Evolutionary conservation across 1,140 invertebrate genomes (phyloP), one percentile per base, ranked within the genome.

Genomic region (Apis dorsata): DNA sequence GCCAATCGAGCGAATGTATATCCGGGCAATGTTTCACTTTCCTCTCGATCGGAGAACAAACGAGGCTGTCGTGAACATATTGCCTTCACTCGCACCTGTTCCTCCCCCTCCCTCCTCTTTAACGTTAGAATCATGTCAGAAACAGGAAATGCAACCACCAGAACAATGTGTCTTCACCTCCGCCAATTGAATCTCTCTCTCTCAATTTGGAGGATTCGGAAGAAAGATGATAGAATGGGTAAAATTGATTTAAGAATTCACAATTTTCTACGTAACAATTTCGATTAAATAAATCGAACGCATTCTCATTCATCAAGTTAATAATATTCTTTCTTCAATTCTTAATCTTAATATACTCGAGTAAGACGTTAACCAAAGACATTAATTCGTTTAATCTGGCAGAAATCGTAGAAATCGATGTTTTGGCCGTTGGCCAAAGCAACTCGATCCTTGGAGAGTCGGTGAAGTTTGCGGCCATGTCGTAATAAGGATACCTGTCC

Each of bases 361-460:
- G 34, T 34, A 34, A 34, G 34, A 34, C 34, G 9, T 21, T 60
- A 68, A 15, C 65, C 1, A 69, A 70, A n/a, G 59, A 15, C 9
- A 49, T 53, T 63, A 72, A 72, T 72, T 69, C 59, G 66, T 1
- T 62, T 72, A 79, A 79, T 72, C 49, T 72, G 44, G 34, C 66
- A 57, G n/a, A n/a, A n/a, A n/a, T 34, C n/a, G 24, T 12, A 13
- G 24, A n/a, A 5, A 5, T 63, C 21, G 15, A 2, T 24, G 19
- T n/a, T 62, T n/a, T 72, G 78, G 78, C 59, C 5, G 24, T 19
- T 5, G 19, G 68, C 78, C 78, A 34, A 79, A 51, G 69, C 28
- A 44, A 51, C 1, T 17, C 28, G 2, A 11, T 62, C 49, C 12
- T 53, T n/a, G 10, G 21, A n/a, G 15, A 79, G 34, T 49, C 34